Base-by-base conservation (phyloP, 2,113 vertebrate genomes). In the Dendrocopos noguchii region DNA sequence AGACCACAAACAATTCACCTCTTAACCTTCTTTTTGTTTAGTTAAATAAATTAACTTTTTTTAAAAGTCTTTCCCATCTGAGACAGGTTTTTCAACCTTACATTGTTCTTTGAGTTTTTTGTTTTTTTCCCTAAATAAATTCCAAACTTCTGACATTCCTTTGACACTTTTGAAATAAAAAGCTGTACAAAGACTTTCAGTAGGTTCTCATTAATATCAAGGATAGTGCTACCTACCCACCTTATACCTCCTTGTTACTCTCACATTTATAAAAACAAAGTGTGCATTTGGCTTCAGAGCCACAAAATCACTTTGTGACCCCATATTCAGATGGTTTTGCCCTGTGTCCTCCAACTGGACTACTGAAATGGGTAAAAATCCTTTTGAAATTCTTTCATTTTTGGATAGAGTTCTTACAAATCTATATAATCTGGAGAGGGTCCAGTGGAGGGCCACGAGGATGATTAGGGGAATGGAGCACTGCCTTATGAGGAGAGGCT, bases 21-120 rank as follows among this genome's bases (percentile, higher is more conserved):
- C 65, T 82, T 90, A 77, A 73, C 64, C 87, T 85, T 67, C 34
- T 80, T 88, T 92, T 83, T 90, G 75, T 90, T 95, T 92, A 59
- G 67, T 70, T 85, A 87, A 91, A 72, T 67, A 74, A 8, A 71
- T 56, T 80, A 71, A 59, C 10, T 55, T 55, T 65, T 47, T 85
- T 85, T 66, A 25, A 11, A 52, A 39, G 64, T 50, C 29, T 87
- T 85, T 91, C 63, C 63, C 8, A 17, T 46, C 12, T 70, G 50
- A 89, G 39, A 67, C 9, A 63, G 67, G 6, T 70, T 89, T 94
- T 94, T 87, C 56, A 88, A 80, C 9, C 39, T 80, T 60, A 77
- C 11, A n/a, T 60, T 80, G 63, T 60, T 92, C 36, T 87, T 81
- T 84, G 56, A 75, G 36, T 22, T 6, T 24, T 50, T 50, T 50